phyloP scores from a whole-genome alignment of 2,113 vertebrate species.

The Tricholaema leucomelas region DNA sequence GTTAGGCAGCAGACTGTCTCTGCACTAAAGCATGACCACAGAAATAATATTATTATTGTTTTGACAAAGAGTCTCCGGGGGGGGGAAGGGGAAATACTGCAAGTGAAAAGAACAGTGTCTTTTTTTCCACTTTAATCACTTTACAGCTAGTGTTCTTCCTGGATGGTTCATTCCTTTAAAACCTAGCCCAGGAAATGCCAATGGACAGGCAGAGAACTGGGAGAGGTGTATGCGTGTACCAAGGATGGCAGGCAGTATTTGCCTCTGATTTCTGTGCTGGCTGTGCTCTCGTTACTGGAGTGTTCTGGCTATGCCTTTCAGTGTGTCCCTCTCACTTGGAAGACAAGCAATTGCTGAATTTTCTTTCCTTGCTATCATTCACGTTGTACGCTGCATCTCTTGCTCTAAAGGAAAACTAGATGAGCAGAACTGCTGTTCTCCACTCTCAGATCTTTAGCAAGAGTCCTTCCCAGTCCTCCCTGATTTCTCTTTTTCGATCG shows the following conservation, averaged over 20 bases:
- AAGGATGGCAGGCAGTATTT: background rate
- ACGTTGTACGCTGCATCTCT: background rate
- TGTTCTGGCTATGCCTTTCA: background rate
- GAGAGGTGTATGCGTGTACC: background rate
- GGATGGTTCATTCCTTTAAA: background rate
- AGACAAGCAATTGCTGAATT: background rate
- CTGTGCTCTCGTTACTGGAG: background rate
- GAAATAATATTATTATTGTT: background rate
- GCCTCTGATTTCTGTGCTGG: background rate
- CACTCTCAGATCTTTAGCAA: background rate
- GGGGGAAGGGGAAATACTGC: background rate
- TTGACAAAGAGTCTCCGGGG: background rate
- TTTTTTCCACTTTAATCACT: background rate
- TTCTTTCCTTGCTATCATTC: background rate
- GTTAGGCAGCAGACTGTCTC: background rate
- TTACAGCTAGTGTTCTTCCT: background rate
- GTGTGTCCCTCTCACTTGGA: background rate
- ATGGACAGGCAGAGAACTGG: background rate
- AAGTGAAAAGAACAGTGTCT: background rate
- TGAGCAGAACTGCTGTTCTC: background rate
- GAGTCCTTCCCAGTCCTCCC: background rate
- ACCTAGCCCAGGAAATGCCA: background rate
- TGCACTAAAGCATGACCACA: background rate
- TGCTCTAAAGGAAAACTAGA: background rate
- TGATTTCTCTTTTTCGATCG: background rate